Percentiles rank a stretch among this genome's conserved stretches.
Evolutionary conservation across 2,113 vertebrate species (phyloP).

Genomic region (Colaptes auratus): DNA sequence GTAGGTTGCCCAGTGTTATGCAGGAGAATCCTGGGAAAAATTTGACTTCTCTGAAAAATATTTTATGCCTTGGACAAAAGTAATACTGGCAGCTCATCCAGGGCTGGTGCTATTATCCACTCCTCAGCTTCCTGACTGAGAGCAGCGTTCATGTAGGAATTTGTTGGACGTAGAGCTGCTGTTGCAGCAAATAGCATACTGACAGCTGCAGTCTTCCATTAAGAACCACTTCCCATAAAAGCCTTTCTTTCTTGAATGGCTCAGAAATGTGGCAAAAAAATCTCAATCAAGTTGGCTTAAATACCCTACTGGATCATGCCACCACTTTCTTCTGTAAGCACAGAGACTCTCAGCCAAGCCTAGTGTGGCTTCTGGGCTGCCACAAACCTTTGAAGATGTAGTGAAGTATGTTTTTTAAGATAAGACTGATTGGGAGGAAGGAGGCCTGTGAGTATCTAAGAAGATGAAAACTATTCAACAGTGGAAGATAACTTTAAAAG

Average conservation of each 20-base stretch:
- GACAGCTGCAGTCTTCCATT: neutral
- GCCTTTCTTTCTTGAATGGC: neutral
- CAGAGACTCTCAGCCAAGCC: neutral
- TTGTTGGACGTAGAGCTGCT: neutral
- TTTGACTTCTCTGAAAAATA: neutral
- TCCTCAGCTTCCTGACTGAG: neutral
- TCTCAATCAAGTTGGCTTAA: neutral
- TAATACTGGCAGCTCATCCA: neutral
- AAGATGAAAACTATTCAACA: neutral
- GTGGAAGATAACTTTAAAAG: neutral
- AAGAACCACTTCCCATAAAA: neutral
- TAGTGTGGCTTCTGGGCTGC: rapidly evolving
- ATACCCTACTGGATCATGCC: neutral
- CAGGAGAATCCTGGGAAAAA: neutral
- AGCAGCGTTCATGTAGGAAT: neutral
- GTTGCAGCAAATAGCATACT: neutral
- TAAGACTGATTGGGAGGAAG: neutral
- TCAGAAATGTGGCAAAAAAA: neutral
- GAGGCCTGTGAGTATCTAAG: neutral
- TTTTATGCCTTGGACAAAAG: neutral
- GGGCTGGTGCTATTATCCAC: neutral
- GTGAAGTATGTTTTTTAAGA: neutral
- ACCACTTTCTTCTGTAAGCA: neutral
- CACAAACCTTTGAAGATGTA: neutral
- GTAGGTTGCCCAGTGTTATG: neutral